Base-by-base conservation (phyloP, 1,140 invertebrate species). In the Drosophila asahinai region DNA sequence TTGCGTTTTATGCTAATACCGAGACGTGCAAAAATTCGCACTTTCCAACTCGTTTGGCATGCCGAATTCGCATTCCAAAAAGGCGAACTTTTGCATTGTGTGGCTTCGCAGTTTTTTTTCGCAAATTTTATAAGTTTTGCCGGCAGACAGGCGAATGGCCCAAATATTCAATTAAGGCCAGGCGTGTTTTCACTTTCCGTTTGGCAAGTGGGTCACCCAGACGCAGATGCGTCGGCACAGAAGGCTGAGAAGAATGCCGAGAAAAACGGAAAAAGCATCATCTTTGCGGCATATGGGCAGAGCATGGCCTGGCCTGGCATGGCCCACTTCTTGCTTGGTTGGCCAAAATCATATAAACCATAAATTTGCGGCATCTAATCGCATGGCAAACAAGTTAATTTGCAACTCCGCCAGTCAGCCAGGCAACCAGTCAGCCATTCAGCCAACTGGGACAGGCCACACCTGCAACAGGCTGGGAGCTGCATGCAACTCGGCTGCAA, bases 21-120 rank as follows among this genome's bases (percentile, higher is more conserved):
- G 63, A 76, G 79, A 84, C 84, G 84, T 89, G 84, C 81, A 89
- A 89, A 89, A 89, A 89, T 89, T 89, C 84, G 86, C 84, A 89
- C 84, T 89, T 89, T 89, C 84, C 84, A 89, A 89, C 84, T 89
- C 77, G 84, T 87, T 87, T 86, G 74, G 62, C 51, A 75, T 71
- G 66, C 75, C 70, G 65, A 80, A 80, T 48, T 47, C 45, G 25
- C 52, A 72, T 45, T 58, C 65, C 52, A 59, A 80, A 60, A 57
- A 64, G 43, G 49, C 77, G 30, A 86, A 80, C 45, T 43, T 64
- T 68, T 62, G 74, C 57, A 68, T 77, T 77, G 61, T 76, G 48
- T 15, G 60, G 54, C 22, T 38, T 30, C 7, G 47, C 73, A 63
- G 63, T 68, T 65, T 63, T 55, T 22, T 63, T 68, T 52, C 68